Percentiles rank a stretch among this genome's conserved stretches.
phyloP scores from a whole-genome alignment of 2,797 vertebrate species.

The Thunnus albacares region DNA sequence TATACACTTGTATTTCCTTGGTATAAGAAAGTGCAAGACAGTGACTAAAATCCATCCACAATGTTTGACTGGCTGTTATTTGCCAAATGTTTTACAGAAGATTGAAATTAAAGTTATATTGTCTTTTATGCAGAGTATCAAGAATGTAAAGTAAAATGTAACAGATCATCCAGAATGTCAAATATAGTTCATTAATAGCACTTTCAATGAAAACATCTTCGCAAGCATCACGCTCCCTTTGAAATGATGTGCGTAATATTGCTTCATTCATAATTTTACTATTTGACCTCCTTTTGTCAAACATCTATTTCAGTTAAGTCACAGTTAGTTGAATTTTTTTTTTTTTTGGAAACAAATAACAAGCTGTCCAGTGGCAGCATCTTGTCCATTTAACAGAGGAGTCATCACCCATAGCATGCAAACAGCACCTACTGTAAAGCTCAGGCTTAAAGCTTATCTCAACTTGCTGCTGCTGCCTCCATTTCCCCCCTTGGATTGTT shows the following conservation, averaged over 20 bases:
- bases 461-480: slow-evolving; percentile 38
- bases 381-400: slow-evolving; percentile 46
- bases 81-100: no score
- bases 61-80: neutral
- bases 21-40: neutral
- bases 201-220: slow-evolving; percentile 42
- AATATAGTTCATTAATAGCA: slow-evolving; percentile 43
- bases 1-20: neutral
- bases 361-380: slow-evolving; percentile 31
- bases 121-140: neutral
- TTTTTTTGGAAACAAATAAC: slow-evolving; percentile 13
- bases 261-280: slow-evolving; percentile 23
- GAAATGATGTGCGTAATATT: slow-evolving; percentile 3
- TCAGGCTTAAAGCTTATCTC: slow-evolving; percentile 68
- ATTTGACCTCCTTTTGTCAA: slow-evolving; percentile 43
- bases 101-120: no score
- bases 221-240: slow-evolving; percentile 2
- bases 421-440: slow-evolving; percentile 52
- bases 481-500: slow-evolving; percentile 37
- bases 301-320: slow-evolving; percentile 38
- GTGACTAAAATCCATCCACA: neutral
- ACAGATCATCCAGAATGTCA: neutral
- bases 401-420: slow-evolving; percentile 48
- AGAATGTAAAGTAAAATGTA: neutral
- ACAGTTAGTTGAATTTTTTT: slow-evolving; percentile 1